Conservation (phyloP, 2,113 vertebrate species). For the Cheirogaleus medius region DNA sequence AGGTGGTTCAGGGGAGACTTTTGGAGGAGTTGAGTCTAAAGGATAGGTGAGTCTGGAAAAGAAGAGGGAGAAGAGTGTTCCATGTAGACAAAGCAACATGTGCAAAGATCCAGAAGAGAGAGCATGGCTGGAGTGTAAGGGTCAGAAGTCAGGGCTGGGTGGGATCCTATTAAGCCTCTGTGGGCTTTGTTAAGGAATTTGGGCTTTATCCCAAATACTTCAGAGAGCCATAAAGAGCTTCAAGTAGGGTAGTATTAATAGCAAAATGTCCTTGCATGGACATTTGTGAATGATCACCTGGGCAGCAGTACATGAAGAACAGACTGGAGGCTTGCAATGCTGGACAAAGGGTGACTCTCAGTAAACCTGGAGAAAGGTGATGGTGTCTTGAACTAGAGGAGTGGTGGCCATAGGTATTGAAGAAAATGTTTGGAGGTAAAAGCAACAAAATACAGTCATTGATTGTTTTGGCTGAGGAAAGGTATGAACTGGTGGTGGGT, state of each 20-base stretch:
- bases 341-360: neutral
- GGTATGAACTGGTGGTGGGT: neutral
- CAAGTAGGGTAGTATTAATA: neutral
- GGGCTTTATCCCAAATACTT: neutral
- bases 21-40: neutral
- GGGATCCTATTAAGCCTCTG: neutral
- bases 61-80: neutral
- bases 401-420: neutral
- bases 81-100: neutral
- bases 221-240: neutral
- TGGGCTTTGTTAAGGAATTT: neutral
- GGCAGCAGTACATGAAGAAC: neutral
- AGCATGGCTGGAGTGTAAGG: neutral
- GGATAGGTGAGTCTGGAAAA: neutral
- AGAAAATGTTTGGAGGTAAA: neutral
- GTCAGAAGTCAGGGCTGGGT: neutral
- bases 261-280: neutral
- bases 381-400: neutral
- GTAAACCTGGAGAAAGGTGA: neutral
- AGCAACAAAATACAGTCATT: neutral
- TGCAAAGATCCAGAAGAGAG: neutral
- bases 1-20: neutral
- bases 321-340: neutral
- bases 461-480: neutral
- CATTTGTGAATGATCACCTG: neutral